A percentile compares a stretch with the other conserved stretches of the same genome.
Evolutionary conservation across 92 coral and sea anemone species (phyloP).

Genomic region (Epizoanthus illoricatus): DNA sequence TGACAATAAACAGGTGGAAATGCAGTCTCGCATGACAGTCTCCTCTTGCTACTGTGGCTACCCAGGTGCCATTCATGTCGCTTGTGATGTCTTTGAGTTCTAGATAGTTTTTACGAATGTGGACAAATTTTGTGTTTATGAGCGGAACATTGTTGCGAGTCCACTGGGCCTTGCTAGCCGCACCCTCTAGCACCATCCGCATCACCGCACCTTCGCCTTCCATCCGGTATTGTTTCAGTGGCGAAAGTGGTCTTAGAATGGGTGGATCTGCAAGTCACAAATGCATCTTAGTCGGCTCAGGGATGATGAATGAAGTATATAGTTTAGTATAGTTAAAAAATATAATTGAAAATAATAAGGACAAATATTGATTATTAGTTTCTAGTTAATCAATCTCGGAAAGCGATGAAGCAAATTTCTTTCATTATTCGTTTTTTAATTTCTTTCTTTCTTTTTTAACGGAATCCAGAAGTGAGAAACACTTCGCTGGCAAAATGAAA

Average conservation of each 20-base stretch:
- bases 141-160: conserved; percentile 8
- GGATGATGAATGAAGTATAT: not conserved
- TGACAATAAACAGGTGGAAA: conserved; percentile 13
- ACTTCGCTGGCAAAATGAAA: too few relatives aligned
- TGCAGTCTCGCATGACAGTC: conserved; percentile 5
- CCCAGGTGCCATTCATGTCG: conserved; percentile 36
- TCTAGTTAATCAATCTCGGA: too few relatives aligned
- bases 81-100: conserved; percentile 24
- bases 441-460: too few relatives aligned
- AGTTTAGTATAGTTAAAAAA: too few relatives aligned
- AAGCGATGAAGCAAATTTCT: too few relatives aligned
- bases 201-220: conserved; percentile 29
- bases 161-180: conserved; percentile 13
- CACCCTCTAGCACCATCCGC: conserved; percentile 26
- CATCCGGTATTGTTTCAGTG: conserved; percentile 15
- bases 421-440: too few relatives aligned
- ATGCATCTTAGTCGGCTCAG: not conserved
- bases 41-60: conserved; percentile 1
- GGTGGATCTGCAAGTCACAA: conserved; percentile 5
- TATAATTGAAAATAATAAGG: too few relatives aligned
- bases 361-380: too few relatives aligned
- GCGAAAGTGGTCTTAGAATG: conserved; percentile 24
- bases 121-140: conserved; percentile 27
- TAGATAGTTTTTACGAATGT: conserved; percentile 9
- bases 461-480: too few relatives aligned